Evolutionary conservation across 2,888 invertebrate genomes (phyloP), one percentile per base, ranked within the genome.

Genomic region (Apamea monoglypha): DNA sequence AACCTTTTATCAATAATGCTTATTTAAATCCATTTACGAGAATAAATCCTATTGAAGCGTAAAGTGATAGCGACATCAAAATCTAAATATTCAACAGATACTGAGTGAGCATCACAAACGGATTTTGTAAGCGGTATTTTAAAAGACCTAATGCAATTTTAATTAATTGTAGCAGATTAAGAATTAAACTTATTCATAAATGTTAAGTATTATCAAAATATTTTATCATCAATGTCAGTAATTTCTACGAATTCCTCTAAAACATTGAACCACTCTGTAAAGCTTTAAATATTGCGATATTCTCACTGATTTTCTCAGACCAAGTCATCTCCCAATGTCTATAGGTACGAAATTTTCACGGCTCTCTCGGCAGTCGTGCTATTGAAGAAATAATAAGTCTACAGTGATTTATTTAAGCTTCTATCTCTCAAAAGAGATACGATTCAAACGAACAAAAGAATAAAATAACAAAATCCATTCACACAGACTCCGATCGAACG

Each of bases 381-480:
- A 63, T 53, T 61, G 16, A 18, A 75, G 47, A 32, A 70, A 59
- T 75, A 63, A 74, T 69, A 75, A 64, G 70, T 47, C 40, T n/a
- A n/a, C 29, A 44, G 36, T 70, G 73, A 83, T 83, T 83, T 78
- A 83, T 83, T 78, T 73, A 59, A 82, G 53, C 44, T 63, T 71
- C 66, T 59, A 59, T 63, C 56, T 72, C 36, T 64, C 36, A 59
- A 68, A 70, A 74, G 73, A 84, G 21, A 70, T 87, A 74, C 70
- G 73, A 59, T 67, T 69, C 44, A 56, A 84, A 53, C 78, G 86
- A 64, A 71, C 84, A 84, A 80, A 85, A 74, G 70, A 87, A 84
- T 84, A 66, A 76, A 81, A 85, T 85, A 74, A 87, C 74, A 77
- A 81, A 85, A 87, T 77, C 76, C 77, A 77, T 87, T 85, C 87